These are phyloP conservation scores for Pteropus alecto DNA, from an alignment of 2,113 vertebrate species.

Conservation along the genomic window DNA sequence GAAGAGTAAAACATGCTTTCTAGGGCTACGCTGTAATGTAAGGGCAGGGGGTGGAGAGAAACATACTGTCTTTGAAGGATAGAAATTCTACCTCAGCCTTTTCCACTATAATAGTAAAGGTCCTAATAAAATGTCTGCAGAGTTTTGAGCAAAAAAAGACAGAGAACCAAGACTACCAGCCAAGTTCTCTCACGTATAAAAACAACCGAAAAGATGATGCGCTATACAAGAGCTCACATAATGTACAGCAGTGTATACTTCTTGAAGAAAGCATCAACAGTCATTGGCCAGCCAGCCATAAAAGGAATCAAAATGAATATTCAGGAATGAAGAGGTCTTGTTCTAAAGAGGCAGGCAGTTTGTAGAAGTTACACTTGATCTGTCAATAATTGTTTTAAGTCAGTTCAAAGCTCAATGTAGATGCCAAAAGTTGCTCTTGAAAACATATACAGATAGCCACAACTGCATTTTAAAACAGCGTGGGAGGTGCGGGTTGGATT, in stretches of 20 bases:
- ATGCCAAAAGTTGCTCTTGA: neutral
- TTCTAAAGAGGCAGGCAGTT: neutral
- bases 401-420: neutral
- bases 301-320: neutral
- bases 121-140: neutral
- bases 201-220: neutral
- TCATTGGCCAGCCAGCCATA: neutral
- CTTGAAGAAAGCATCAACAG: neutral
- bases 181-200: neutral
- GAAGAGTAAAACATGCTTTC: neutral
- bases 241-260: neutral
- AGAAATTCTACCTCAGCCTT: neutral
- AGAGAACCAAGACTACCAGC: neutral
- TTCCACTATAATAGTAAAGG: neutral
- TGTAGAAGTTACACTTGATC: neutral
- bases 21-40: rapidly evolving
- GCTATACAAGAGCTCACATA: neutral
- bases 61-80: neutral
- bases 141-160: neutral
- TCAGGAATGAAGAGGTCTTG: neutral
- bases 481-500: neutral
- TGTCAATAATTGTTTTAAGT: neutral
- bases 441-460: neutral
- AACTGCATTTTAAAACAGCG: neutral
- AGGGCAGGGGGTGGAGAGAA: neutral